Evolutionary conservation across 2,797 vertebrate species (phyloP), one percentile per base, ranked within the genome.

Genomic region (Anabas testudineus): DNA sequence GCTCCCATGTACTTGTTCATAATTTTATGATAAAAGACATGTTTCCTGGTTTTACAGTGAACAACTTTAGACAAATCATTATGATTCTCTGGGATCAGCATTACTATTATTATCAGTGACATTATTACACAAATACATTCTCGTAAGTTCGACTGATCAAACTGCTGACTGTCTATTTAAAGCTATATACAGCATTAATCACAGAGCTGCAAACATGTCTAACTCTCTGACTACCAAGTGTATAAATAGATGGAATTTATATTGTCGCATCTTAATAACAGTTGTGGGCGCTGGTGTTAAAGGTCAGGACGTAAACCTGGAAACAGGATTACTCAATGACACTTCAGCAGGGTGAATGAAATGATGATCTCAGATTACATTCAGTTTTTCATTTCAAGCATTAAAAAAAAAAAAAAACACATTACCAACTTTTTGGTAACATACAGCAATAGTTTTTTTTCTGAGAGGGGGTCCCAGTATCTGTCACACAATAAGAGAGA

Each of bases 101-200:
- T 53, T 46, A 43, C 45, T 74, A 41, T 24, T 6, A 19, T 52
- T 37, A 48, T 37, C 52, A 30, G 22, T 47, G 52, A 65, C 26
- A 61, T 61, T 30, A 66, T 39, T 4, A 77, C 53, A 80, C 37
- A 61, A 70, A 81, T 71, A 82, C 71, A 85, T 76, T 79, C 57
- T 55, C 43, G 16, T 68, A 77, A 67, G 34, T 65, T 80, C 13
- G 67, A 39, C 21, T 36, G 55, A 61, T 59, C 43, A 55, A 48
- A 60, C 48, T 24, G 54, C 55, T 60, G 69, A 52, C 63, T 45
- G 48, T 70, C 54, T 59, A 80, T 7, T 75, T 74, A 65, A 80
- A 85, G 82, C 80, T 81, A 87, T 84, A 62, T 86, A 88, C 83
- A 87, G 74, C 73, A 66, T 56, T 64, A 64, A 80, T 76, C 71